These are phyloP conservation scores for Chelonus insularis DNA, from an alignment of 1,140 invertebrate genomes.

Conservation along the genomic window DNA sequence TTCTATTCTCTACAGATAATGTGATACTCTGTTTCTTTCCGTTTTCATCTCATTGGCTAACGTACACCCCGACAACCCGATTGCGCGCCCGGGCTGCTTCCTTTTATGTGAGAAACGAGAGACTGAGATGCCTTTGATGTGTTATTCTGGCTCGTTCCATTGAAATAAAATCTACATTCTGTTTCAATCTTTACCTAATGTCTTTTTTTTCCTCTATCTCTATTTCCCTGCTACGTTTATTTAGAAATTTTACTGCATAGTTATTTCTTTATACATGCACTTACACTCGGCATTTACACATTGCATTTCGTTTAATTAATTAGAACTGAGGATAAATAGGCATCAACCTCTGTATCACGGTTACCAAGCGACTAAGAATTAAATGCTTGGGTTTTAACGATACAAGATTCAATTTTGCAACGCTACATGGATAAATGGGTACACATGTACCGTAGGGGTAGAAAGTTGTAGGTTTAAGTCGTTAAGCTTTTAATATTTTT, in stretches of 20 bases:
- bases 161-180: conserved; percentile 20
- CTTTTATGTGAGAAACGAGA: conserved; percentile 1
- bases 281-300: neutral
- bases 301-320: neutral
- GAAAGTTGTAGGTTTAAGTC: too few species aligned
- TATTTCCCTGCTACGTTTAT: neutral
- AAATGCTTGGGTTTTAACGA: too few species aligned
- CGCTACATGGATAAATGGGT: too few species aligned
- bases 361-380: too few species aligned
- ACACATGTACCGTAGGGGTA: too few species aligned
- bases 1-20: neutral
- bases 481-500: too few species aligned
- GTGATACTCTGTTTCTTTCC: neutral
- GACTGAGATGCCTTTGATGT: conserved; percentile 9
- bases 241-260: neutral
- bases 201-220: neutral
- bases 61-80: neutral
- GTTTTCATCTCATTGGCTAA: conserved; percentile 8
- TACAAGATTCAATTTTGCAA: too few species aligned
- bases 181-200: neutral
- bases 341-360: too few species aligned
- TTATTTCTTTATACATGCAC: neutral
- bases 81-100: neutral
- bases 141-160: conserved; percentile 16
- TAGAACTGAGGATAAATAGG: too few species aligned